Percentiles rank a stretch among this genome's conserved stretches.
Conservation (phyloP, 2,113 vertebrate species). For the Silurus meridionalis region DNA sequence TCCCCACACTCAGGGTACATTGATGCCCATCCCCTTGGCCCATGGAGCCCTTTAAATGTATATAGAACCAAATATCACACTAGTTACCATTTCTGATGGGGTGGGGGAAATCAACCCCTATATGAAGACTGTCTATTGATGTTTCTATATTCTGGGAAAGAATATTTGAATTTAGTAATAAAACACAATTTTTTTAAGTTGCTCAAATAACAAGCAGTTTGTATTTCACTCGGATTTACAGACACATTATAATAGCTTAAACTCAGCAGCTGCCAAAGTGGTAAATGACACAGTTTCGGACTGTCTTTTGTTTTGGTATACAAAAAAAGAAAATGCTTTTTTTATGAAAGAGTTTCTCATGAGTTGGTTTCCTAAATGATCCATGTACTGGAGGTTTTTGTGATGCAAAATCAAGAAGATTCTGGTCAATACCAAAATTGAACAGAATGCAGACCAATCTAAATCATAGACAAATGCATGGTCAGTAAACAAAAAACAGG, state of each 20-base stretch:
- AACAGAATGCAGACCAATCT: not conserved
- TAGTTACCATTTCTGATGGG: not conserved
- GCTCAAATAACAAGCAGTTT: not conserved
- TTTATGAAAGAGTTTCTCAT: not conserved
- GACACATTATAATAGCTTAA: not conserved
- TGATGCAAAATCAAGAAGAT: not conserved
- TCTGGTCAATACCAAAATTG: not conserved
- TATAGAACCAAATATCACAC: slow-evolving; percentile 17
- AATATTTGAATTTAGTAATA: not conserved
- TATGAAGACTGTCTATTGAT: not conserved
- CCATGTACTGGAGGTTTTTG: not conserved
- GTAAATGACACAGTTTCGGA: not conserved
- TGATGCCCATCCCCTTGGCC: slow-evolving; percentile 86
- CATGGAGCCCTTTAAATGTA: slow-evolving; percentile 80
- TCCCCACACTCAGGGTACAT: slow-evolving; percentile 85
- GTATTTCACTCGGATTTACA: not conserved
- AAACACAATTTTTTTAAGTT: not conserved
- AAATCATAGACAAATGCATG: not conserved
- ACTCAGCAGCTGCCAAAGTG: not conserved
- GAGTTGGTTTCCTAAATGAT: not conserved
- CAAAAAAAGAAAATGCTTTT: not conserved
- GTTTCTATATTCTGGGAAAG: not conserved
- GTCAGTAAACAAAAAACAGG: not conserved
- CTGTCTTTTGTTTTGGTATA: not conserved
- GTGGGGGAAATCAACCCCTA: not conserved